Percentiles rank a stretch among this genome's conserved stretches.
phyloP scores from a whole-genome alignment of 2,888 invertebrate genomes.

The Lasioglossum lativentre region DNA sequence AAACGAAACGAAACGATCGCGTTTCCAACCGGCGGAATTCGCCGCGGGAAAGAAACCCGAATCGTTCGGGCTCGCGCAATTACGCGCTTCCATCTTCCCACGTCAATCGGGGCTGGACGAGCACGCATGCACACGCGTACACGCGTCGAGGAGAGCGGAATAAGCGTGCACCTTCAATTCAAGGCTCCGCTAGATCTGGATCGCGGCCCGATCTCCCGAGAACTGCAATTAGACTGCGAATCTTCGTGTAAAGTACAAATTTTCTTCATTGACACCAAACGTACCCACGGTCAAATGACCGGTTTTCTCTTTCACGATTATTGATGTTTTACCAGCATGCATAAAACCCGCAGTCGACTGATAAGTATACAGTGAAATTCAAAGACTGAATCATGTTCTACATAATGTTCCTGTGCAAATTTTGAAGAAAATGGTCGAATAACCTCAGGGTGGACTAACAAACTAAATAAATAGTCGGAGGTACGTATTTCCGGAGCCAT shows the following conservation, averaged over 20 bases:
- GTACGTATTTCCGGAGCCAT: background rate
- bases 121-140: background rate
- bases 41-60: conserved; percentile 48
- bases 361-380: no score
- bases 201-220: background rate
- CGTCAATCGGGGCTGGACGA: conserved; percentile 37
- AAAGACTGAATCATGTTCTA: no score
- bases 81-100: conserved; percentile 54
- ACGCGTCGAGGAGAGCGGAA: background rate
- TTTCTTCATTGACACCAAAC: no score
- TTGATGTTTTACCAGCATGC: no score
- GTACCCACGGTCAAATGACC: no score
- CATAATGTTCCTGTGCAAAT: background rate
- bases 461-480: background rate
- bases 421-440: no score
- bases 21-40: conserved; percentile 38
- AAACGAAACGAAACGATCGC: conserved; percentile 35
- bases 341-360: no score
- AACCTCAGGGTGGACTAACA: background rate
- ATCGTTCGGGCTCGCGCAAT: conserved; percentile 52
- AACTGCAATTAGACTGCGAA: background rate
- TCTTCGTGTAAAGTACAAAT: background rate
- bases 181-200: background rate
- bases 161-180: background rate
- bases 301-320: no score